A percentile compares a stretch with the other conserved stretches of the same genome.
These are phyloP conservation scores for honey bee (Apis mellifera) DNA, from an alignment of 1,140 invertebrate genomes.

Conservation along the genomic window DNA sequence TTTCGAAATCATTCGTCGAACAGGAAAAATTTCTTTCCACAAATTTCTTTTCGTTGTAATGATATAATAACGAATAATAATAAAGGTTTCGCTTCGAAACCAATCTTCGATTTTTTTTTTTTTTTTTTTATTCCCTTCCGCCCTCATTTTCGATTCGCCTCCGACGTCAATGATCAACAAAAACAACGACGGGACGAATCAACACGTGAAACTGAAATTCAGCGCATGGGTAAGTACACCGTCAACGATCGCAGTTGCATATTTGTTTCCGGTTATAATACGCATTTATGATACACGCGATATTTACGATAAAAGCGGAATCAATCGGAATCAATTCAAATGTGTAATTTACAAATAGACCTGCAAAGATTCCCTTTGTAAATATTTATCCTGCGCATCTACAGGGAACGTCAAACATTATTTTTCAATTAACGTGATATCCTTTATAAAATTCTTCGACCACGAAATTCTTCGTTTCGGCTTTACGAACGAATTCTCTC, in stretches of 20 bases:
- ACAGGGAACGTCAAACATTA: neutral
- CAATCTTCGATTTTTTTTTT: neutral
- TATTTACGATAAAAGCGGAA: neutral
- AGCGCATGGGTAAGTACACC: neutral
- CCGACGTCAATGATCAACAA: neutral
- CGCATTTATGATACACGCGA: neutral
- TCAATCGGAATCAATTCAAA: neutral
- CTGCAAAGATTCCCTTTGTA: neutral
- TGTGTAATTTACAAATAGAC: constrained; percentile 11
- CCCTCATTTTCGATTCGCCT: neutral
- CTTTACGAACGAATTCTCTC: too few relatives aligned
- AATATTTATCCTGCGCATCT: neutral
- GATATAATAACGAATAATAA: too few relatives aligned
- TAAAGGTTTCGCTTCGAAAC: too few relatives aligned
- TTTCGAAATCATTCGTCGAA: too few relatives aligned
- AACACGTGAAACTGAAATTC: constrained; percentile 6
- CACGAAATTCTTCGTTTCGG: neutral
- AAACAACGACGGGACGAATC: neutral
- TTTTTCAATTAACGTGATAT: too few relatives aligned
- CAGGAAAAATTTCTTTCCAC: too few relatives aligned
- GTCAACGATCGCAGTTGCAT: neutral
- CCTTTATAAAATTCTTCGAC: neutral
- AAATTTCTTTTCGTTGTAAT: too few relatives aligned
- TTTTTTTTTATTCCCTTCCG: too few relatives aligned
- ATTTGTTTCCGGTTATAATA: constrained; percentile 7